Conservation (phyloP, 1,140 invertebrate species). For the Acromyrmex charruanus region DNA sequence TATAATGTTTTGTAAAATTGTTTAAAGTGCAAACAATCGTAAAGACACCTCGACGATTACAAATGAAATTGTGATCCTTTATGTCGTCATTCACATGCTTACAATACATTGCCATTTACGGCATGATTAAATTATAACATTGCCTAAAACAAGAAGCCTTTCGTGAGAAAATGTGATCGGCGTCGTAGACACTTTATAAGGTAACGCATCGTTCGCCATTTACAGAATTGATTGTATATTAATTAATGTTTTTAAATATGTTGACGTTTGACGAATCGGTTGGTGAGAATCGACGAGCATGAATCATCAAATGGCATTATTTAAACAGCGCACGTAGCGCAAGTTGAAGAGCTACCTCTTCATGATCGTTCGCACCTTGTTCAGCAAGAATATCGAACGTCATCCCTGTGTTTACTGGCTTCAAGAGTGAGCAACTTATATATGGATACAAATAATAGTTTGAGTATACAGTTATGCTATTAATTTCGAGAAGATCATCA, state of each 20-base stretch:
- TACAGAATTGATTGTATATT: conserved; percentile 74
- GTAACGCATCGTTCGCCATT: conserved; percentile 65
- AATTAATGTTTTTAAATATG: conserved; percentile 56
- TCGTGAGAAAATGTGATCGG: conserved; percentile 61
- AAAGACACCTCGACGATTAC: background rate
- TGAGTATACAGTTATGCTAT: conserved; percentile 16
- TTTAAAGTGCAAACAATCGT: background rate
- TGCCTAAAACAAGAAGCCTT: conserved; percentile 15
- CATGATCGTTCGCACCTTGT: conserved; percentile 61
- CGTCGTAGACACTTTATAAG: conserved; percentile 31
- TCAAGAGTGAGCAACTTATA: background rate
- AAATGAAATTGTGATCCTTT: conserved; percentile 33
- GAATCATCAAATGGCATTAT: conserved; percentile 62
- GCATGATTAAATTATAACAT: conserved; percentile 20
- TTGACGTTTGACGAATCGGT: conserved; percentile 30
- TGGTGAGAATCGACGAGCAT: conserved; percentile 43
- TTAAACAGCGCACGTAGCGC: conserved; percentile 60
- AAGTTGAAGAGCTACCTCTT: conserved; percentile 14
- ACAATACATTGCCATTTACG: background rate
- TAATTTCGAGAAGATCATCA: conserved; percentile 13
- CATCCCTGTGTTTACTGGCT: background rate
- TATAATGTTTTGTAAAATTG: conserved; percentile 4
- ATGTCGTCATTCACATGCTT: conserved; percentile 7
- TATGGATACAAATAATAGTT: conserved; percentile 26
- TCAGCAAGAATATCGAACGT: conserved; percentile 46